Evolutionary conservation across 2,113 vertebrate species (phyloP).

Genomic region (Oryctolagus cuniculus): DNA sequence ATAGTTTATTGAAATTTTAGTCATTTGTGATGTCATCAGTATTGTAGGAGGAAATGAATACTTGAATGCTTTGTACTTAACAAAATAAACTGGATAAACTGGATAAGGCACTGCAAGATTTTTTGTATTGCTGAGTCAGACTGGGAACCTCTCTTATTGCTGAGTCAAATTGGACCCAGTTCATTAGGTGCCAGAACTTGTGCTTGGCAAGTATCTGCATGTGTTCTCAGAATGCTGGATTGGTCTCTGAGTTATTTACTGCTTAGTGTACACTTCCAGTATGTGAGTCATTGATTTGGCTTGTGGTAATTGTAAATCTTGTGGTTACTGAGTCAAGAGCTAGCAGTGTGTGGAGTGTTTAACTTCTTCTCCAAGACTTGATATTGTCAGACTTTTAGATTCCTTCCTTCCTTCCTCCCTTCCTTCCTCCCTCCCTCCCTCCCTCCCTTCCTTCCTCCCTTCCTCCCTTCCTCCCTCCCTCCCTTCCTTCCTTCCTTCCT

Average conservation of each 20-base stretch:
- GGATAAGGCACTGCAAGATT: conserved; percentile 12
- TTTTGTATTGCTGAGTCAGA: conserved; percentile 52
- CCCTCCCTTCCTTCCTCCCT: no score
- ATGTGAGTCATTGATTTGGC: conserved; percentile 68
- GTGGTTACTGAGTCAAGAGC: conserved; percentile 68
- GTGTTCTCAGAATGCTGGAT: conserved; percentile 55
- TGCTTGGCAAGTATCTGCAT: conserved; percentile 42
- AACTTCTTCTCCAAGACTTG: conserved; percentile 61
- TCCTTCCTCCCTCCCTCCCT: no score
- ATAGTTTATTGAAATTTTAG: conserved; percentile 59
- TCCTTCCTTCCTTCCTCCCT: no score
- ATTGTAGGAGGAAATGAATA: conserved; percentile 60
- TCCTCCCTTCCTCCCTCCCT: no score
- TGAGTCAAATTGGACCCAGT: conserved; percentile 53
- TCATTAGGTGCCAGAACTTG: conserved; percentile 49
- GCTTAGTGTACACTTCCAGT: conserved; percentile 59
- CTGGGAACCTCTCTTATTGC: conserved; percentile 22
- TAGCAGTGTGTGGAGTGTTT: conserved; percentile 51
- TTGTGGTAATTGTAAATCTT: conserved; percentile 53
- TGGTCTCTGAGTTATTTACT: conserved; percentile 72
- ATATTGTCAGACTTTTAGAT: conserved; percentile 45
- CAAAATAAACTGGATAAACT: conserved; percentile 53
- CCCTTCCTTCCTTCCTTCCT: no score
- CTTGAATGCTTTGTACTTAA: conserved; percentile 56
- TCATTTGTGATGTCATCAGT: conserved; percentile 28